phyloP scores from a whole-genome alignment of 2,113 vertebrate species.

The Solenodon paradoxus region DNA sequence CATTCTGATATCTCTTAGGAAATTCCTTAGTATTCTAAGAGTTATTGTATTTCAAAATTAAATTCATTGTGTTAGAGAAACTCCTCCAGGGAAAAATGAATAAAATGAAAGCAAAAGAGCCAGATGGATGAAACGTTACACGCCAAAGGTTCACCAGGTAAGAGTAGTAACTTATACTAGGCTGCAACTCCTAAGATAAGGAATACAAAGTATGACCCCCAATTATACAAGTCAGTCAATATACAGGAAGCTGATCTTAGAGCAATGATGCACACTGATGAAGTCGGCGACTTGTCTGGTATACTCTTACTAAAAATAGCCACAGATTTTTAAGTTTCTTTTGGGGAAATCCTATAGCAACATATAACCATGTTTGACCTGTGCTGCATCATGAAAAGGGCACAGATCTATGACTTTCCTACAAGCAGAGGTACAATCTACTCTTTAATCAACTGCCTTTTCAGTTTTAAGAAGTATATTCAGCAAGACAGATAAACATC shows the following conservation, averaged over 20 bases:
- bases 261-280: neutral
- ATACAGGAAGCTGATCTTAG: neutral
- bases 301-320: neutral
- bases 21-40: neutral
- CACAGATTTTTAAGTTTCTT: neutral
- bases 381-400: neutral
- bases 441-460: neutral
- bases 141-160: neutral
- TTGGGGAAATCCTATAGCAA: neutral
- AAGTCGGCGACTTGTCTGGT: neutral
- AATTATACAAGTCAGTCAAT: neutral
- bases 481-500: neutral
- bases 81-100: neutral
- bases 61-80: neutral
- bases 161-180: neutral
- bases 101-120: neutral
- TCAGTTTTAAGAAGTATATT: neutral
- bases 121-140: neutral
- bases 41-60: slow-evolving; percentile 16
- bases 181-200: neutral
- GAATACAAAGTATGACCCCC: neutral
- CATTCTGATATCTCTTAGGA: neutral
- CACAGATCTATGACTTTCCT: neutral
- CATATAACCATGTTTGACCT: neutral
- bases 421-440: neutral